These are phyloP conservation scores for Brienomyrus brachyistius DNA, from an alignment of 2,113 vertebrate genomes.

Conservation along the genomic window DNA sequence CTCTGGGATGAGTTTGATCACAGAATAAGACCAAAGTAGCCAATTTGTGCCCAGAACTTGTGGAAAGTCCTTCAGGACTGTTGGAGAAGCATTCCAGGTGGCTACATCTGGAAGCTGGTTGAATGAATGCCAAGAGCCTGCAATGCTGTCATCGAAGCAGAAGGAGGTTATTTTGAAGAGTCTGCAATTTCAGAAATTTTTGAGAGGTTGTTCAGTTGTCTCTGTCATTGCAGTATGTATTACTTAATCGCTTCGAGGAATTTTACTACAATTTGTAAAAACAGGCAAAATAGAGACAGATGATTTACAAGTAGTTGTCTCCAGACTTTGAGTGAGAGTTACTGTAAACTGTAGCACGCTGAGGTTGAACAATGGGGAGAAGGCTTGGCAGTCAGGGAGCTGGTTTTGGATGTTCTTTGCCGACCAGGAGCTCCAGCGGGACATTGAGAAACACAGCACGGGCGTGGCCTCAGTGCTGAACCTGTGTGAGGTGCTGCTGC, in stretches of 20 bases:
- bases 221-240: not conserved
- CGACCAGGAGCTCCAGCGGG: constrained; percentile 82
- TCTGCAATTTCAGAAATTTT: not conserved
- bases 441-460: constrained; percentile 95
- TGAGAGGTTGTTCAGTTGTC: not conserved
- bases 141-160: too few species aligned
- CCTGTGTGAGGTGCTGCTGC: constrained; percentile 92
- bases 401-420: not conserved
- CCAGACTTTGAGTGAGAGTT: not conserved
- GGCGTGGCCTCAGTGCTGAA: constrained; percentile 93
- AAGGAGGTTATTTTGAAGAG: not conserved
- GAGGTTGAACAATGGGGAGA: not conserved
- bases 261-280: not conserved
- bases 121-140: too few species aligned
- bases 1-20: not conserved
- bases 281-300: not conserved
- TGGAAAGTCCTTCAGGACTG: too few species aligned
- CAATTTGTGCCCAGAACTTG: too few species aligned
- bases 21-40: not conserved
- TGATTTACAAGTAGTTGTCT: not conserved
- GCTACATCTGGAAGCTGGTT: too few species aligned
- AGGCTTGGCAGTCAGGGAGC: not conserved
- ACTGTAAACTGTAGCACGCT: not conserved
- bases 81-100: too few species aligned
- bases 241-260: not conserved